Conservation (phyloP, 2,113 vertebrate species). For the Myrmophylax atrothorax region DNA sequence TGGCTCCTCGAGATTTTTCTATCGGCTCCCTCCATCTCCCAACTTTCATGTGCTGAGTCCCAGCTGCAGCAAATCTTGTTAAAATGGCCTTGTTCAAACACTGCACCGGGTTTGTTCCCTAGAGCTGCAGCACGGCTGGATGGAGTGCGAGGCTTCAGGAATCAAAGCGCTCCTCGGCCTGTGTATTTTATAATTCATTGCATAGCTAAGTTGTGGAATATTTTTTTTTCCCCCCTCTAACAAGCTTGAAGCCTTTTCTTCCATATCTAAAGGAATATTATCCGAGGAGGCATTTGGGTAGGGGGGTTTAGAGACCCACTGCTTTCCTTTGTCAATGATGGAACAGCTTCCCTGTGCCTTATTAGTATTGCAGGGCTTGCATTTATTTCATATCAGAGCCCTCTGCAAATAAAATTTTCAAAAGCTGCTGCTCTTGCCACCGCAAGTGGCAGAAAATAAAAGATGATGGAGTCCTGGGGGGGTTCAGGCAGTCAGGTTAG, state of each 20-base stretch:
- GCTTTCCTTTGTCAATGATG: neutral
- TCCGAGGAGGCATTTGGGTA: neutral
- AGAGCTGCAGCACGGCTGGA: slow-evolving; percentile 19
- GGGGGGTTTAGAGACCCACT: neutral
- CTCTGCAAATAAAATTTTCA: slow-evolving; percentile 37
- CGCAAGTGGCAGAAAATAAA: neutral
- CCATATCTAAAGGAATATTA: slow-evolving; percentile 50
- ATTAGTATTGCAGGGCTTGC: slow-evolving; percentile 39
- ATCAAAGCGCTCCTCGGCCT: slow-evolving; percentile 56
- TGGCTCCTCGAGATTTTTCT: neutral
- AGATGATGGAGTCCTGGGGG: neutral
- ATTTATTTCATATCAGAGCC: slow-evolving; percentile 20
- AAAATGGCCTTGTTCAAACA: slow-evolving; percentile 51
- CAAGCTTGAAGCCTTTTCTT: slow-evolving; percentile 43
- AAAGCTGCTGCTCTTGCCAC: neutral
- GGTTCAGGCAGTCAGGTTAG: neutral
- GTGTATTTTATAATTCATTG: slow-evolving; percentile 76
- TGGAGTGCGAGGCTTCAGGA: neutral
- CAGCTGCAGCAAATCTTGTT: slow-evolving; percentile 61
- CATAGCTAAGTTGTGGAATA: slow-evolving; percentile 56
- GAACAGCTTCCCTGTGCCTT: neutral
- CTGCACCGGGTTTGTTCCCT: slow-evolving; percentile 6
- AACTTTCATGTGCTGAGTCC: slow-evolving; percentile 49
- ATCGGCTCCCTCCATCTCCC: slow-evolving; percentile 10
- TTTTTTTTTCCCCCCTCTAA: slow-evolving; percentile 34